These are phyloP conservation scores for Chymomyza costata DNA, from an alignment of 1,140 invertebrate genomes.

Conservation along the genomic window DNA sequence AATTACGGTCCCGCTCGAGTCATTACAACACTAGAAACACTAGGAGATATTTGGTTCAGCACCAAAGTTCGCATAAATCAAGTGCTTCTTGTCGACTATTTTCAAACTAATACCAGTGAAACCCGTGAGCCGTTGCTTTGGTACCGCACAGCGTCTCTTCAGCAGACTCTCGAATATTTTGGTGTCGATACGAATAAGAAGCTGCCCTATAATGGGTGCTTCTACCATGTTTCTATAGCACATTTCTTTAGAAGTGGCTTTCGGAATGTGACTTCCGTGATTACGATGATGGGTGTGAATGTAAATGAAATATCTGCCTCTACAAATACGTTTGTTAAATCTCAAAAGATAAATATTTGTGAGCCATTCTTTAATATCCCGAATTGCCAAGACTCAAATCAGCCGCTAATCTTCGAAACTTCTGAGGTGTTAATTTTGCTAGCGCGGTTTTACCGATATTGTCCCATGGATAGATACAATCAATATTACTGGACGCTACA, in stretches of 20 bases:
- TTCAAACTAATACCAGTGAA: conserved; percentile 33
- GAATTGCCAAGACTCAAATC: conserved; percentile 21
- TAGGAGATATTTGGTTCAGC: conserved; percentile 25
- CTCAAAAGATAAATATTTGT: conserved; percentile 9
- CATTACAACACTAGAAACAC: conserved; percentile 12
- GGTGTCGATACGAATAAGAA: background rate
- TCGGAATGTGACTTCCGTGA: conserved; percentile 4
- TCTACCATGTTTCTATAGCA: conserved; percentile 22
- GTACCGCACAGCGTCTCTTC: conserved; percentile 15
- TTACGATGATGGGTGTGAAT: conserved; percentile 17
- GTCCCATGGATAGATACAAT: conserved; percentile 34
- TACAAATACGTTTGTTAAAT: conserved; percentile 17
- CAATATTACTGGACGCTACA: conserved; percentile 41
- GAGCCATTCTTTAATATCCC: conserved; percentile 23
- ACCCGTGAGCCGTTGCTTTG: conserved; percentile 17
- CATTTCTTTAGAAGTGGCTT: conserved; percentile 24
- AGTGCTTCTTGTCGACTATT: conserved; percentile 24
- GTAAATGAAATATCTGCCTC: background rate
- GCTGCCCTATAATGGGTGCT: conserved; percentile 26
- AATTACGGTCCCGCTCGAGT: conserved; percentile 5
- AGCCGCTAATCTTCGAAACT: conserved; percentile 29
- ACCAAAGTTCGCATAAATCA: conserved; percentile 31
- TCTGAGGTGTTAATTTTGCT: conserved; percentile 23
- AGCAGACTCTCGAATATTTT: conserved; percentile 22
- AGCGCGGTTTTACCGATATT: conserved; percentile 21